Percentiles rank a stretch among this genome's conserved stretches.
These are phyloP conservation scores for Pseudeuparius sepicola DNA, from an alignment of 2,888 invertebrate species.

Conservation along the genomic window DNA sequence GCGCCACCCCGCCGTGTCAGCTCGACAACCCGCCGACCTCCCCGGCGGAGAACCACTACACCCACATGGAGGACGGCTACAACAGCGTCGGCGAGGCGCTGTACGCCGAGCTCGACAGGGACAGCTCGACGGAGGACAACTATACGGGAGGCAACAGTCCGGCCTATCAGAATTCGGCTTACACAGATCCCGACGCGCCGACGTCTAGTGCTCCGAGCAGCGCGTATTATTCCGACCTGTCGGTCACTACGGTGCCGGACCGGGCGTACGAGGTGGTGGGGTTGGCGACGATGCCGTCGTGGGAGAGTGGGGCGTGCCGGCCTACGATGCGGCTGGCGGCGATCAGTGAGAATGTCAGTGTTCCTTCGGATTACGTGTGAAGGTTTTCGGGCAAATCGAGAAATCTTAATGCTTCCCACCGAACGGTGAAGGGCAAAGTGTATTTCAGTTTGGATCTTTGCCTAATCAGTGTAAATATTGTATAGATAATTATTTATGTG, in stretches of 20 bases:
- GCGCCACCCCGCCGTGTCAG: conserved; percentile 35
- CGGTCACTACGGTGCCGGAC: conserved; percentile 45
- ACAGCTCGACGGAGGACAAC: conserved; percentile 30
- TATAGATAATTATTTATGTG: too few relatives aligned
- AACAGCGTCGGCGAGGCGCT: conserved; percentile 51
- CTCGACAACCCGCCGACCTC: conserved; percentile 43
- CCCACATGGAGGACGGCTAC: conserved; percentile 56
- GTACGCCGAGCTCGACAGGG: conserved; percentile 60
- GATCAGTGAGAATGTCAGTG: conserved; percentile 47
- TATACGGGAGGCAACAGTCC: conserved; percentile 39
- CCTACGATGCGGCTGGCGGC: conserved; percentile 40
- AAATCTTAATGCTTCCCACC: too few relatives aligned
- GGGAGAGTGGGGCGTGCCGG: conserved; percentile 37
- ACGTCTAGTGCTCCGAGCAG: conserved; percentile 59
- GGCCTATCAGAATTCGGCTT: conserved; percentile 63
- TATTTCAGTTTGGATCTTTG: too few relatives aligned
- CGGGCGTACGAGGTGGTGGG: conserved; percentile 53
- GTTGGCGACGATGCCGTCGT: conserved; percentile 42
- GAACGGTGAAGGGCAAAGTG: too few relatives aligned
- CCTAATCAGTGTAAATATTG: too few relatives aligned
- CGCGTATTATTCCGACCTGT: conserved; percentile 64
- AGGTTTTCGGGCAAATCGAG: conserved; percentile 2
- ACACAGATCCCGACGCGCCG: conserved; percentile 48
- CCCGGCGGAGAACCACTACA: conserved; percentile 60
- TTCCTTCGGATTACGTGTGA: conserved; percentile 51